phyloP scores from a whole-genome alignment of 2,888 invertebrate species.

The Sesia apiformis region DNA sequence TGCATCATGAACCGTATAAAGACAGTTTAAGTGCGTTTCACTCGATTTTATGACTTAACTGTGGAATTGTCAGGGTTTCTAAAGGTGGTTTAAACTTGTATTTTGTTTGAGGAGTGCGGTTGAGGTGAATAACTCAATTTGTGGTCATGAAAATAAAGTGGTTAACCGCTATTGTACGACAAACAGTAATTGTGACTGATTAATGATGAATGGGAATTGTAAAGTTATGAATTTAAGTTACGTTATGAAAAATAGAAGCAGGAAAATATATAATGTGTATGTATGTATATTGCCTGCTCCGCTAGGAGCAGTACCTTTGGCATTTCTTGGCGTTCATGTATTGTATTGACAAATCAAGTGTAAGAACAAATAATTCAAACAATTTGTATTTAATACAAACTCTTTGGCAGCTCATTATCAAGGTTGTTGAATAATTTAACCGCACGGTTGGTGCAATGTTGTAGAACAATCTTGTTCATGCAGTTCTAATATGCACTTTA shows the following conservation, averaged over 20 bases:
- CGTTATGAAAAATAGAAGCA: too few species aligned
- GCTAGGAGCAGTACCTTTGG: too few species aligned
- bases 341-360: too few species aligned
- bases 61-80: not conserved
- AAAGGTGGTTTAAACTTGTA: not conserved
- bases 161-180: conserved; percentile 9
- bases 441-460: too few species aligned
- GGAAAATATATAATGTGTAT: not conserved
- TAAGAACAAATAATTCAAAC: too few species aligned
- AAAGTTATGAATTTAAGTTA: not conserved
- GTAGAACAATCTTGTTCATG: too few species aligned
- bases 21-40: not conserved
- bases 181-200: conserved; percentile 1
- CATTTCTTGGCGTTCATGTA: too few species aligned
- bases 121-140: conserved; percentile 28
- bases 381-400: too few species aligned
- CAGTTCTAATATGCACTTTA: too few species aligned
- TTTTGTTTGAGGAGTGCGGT: not conserved
- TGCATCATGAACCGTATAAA: not conserved
- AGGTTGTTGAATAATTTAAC: too few species aligned
- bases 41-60: not conserved
- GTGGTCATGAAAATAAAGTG: conserved; percentile 21
- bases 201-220: conserved; percentile 1
- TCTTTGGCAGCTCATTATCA: too few species aligned
- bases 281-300: not conserved